A percentile compares a stretch with the other conserved stretches of the same genome.
phyloP scores from a whole-genome alignment of 37 sponge, comb jelly and placozoan species.

The Aplysina aerophoba region DNA sequence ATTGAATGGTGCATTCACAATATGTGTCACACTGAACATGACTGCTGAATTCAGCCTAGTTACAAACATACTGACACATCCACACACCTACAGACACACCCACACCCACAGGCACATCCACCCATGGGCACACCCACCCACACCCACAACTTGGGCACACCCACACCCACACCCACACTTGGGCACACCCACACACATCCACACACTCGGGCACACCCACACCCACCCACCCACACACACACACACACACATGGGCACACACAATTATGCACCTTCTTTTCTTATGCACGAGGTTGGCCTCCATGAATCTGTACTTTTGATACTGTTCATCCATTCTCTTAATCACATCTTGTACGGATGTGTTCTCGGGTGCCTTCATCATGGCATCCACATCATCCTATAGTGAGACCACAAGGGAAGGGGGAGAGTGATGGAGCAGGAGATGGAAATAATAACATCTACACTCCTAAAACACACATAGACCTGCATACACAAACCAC shows the following conservation, averaged over 20 bases:
- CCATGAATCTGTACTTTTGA: conserved; percentile 94
- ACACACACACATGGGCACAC: background rate
- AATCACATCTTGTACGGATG: conserved; percentile 75
- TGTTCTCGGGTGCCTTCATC: conserved; percentile 80
- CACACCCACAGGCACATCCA: no score
- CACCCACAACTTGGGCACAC: no score
- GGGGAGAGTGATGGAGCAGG: background rate
- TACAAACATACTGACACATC: no score
- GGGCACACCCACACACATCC: background rate
- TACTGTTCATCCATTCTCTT: conserved; percentile 89
- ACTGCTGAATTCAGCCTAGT: no score
- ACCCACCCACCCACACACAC: no score
- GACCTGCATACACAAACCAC: background rate
- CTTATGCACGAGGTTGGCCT: conserved; percentile 77
- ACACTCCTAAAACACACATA: no score
- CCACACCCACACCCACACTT: background rate
- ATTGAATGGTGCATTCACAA: no score
- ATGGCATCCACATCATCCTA: conserved; percentile 92
- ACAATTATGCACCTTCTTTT: conserved; percentile 62
- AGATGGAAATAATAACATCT: no score
- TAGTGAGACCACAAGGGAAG: background rate
- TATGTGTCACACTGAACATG: no score
- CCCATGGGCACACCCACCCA: no score
- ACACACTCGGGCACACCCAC: background rate
- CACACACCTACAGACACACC: no score